Percentiles rank a stretch among this genome's conserved stretches.
phyloP scores from a whole-genome alignment of 2,113 vertebrate genomes.

The Aegithalos caudatus region DNA sequence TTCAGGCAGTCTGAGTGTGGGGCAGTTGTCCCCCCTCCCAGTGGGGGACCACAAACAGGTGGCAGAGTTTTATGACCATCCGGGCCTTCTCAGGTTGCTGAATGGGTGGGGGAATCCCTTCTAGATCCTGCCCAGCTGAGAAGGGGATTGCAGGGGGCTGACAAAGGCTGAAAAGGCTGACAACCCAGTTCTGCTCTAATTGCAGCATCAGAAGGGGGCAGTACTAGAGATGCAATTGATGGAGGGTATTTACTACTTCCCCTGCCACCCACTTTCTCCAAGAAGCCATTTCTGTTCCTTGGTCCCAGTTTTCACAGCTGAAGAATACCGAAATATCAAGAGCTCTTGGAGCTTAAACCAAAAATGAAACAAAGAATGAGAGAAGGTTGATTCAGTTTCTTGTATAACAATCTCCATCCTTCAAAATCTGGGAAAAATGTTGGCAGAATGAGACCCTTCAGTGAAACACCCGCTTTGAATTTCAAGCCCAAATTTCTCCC shows the following conservation, averaged over 20 bases:
- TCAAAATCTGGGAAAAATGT: neutral
- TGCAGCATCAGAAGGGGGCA: neutral
- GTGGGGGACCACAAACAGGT: slow-evolving; percentile 43
- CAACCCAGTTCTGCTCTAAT: neutral
- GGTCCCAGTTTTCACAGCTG: neutral
- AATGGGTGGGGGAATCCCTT: slow-evolving; percentile 50
- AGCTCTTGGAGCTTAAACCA: neutral
- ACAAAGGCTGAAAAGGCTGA: neutral
- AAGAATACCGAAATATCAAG: neutral
- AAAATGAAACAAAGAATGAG: neutral
- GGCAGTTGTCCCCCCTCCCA: neutral
- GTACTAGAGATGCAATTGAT: neutral
- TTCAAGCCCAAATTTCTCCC: slow-evolving; percentile 45
- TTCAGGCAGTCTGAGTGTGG: slow-evolving; percentile 10
- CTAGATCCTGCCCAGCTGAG: slow-evolving; percentile 1
- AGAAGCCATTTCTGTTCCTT: neutral
- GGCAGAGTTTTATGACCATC: slow-evolving; percentile 17
- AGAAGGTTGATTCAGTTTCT: neutral
- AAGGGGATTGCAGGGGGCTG: slow-evolving; percentile 9
- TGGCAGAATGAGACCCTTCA: slow-evolving; percentile 8
- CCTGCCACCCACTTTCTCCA: neutral
- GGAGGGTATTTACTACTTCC: neutral
- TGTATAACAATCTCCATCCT: neutral
- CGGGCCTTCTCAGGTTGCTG: slow-evolving; percentile 27
- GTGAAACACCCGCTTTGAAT: slow-evolving; percentile 16